A percentile compares a stretch with the other conserved stretches of the same genome.
Conservation (phyloP, 2,888 invertebrate genomes). For the Himalopsyche kuldschensis region DNA sequence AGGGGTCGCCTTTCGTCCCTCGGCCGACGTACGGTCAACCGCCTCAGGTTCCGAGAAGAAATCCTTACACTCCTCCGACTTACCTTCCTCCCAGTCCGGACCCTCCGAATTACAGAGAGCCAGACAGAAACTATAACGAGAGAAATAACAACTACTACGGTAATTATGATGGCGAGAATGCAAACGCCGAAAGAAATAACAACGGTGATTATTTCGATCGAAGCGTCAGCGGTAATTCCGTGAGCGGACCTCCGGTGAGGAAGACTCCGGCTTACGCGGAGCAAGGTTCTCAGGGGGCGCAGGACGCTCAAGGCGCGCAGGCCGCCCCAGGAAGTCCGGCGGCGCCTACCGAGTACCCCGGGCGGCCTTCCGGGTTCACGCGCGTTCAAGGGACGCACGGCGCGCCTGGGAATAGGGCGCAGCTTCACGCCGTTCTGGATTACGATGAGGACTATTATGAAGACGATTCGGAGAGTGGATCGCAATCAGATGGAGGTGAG, state of each 20-base stretch:
- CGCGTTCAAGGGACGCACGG: constrained; percentile 63
- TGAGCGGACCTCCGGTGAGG: constrained; percentile 18
- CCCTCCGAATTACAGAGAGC: not conserved
- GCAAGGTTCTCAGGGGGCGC: constrained; percentile 36
- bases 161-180: not conserved
- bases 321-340: not conserved
- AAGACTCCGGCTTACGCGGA: constrained; percentile 19
- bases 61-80: constrained; percentile 34
- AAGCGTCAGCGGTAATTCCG: constrained; percentile 9
- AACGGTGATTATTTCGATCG: constrained; percentile 24
- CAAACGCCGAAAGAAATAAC: constrained; percentile 5
- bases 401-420: constrained; percentile 60
- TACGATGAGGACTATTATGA: constrained; percentile 70
- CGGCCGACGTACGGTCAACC: constrained; percentile 34
- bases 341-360: constrained; percentile 47
- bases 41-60: constrained; percentile 12
- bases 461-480: constrained; percentile 49
- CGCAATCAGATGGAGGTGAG: constrained; percentile 17
- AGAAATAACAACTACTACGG: constrained; percentile 12
- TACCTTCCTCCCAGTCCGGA: constrained; percentile 30
- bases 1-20: constrained; percentile 42
- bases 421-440: constrained; percentile 73
- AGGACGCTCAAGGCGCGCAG: constrained; percentile 33
- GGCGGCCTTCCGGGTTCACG: constrained; percentile 66
- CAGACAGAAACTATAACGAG: not conserved